A percentile compares a stretch with the other conserved stretches of the same genome.
Conservation (phyloP, 1,140 invertebrate species). For the Drosophila asahinai region DNA sequence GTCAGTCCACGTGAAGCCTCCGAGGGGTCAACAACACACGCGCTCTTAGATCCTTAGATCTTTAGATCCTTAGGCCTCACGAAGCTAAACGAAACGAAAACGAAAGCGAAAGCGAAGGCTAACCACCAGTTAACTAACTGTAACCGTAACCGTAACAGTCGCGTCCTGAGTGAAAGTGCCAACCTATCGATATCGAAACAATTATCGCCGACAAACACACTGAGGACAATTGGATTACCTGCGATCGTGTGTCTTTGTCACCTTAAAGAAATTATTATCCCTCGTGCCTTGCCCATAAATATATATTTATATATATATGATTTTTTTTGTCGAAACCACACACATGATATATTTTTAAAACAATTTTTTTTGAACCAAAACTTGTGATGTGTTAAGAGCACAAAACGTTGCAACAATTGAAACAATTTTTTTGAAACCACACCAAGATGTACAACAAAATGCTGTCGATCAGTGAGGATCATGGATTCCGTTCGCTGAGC, state of each 20-base stretch:
- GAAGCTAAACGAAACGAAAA: conserved; percentile 8
- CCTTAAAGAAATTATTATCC: not conserved
- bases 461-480: conserved; percentile 85
- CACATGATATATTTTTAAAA: conserved; percentile 14
- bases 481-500: conserved; percentile 85
- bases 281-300: conserved; percentile 43
- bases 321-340: conserved; percentile 36
- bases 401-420: conserved; percentile 20
- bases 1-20: conserved; percentile 85
- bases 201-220: conserved; percentile 27
- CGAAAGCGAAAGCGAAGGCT: not conserved
- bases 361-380: conserved; percentile 40
- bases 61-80: conserved; percentile 27
- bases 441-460: conserved; percentile 80
- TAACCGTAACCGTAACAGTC: conserved; percentile 17
- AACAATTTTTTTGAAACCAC: conserved; percentile 37
- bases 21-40: conserved; percentile 85
- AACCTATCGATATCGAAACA: conserved; percentile 3
- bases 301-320: not conserved
- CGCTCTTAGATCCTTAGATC: conserved; percentile 54
- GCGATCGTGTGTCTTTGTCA: conserved; percentile 68
- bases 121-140: conserved; percentile 1
- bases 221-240: conserved; percentile 82
- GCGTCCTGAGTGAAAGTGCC: conserved; percentile 46
- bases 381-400: conserved; percentile 49